These are phyloP conservation scores for Bilobella aurantiaca DNA, from an alignment of 1,140 invertebrate species.

Conservation along the genomic window DNA sequence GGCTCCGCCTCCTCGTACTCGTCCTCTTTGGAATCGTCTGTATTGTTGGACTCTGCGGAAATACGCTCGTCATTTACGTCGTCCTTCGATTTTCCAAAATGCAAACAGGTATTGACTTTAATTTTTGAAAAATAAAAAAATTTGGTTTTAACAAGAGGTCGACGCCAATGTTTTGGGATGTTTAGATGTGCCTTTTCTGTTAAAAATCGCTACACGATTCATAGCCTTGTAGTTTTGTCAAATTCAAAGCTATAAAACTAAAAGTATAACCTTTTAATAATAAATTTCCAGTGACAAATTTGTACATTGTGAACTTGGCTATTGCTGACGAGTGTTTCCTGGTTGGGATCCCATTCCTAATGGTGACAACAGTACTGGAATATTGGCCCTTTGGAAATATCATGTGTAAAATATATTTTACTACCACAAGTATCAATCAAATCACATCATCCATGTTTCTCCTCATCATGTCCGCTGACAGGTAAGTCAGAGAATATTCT, in stretches of 20 bases:
- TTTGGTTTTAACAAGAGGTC: background rate
- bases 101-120: constrained; percentile 12
- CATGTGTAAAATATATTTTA: constrained; percentile 90
- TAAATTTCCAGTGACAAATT: constrained; percentile 93
- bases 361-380: constrained; percentile 70
- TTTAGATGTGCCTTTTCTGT: too few relatives aligned
- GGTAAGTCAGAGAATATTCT: constrained; percentile 17
- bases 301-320: constrained; percentile 91
- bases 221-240: too few relatives aligned
- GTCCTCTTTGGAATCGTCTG: constrained; percentile 74
- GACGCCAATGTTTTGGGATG: too few relatives aligned
- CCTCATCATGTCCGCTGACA: constrained; percentile 33
- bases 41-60: constrained; percentile 76
- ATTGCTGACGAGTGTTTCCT: constrained; percentile 90
- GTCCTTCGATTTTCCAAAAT: constrained; percentile 7
- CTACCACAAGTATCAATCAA: constrained; percentile 86
- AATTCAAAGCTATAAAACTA: too few relatives aligned
- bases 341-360: constrained; percentile 79
- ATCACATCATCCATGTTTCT: constrained; percentile 61
- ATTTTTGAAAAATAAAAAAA: too few relatives aligned
- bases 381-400: constrained; percentile 81
- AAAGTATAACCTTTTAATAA: background rate
- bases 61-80: constrained; percentile 90
- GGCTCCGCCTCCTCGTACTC: constrained; percentile 35
- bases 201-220: too few relatives aligned